phyloP scores from a whole-genome alignment of 2,888 invertebrate species.

The Periphyllus acericola region DNA sequence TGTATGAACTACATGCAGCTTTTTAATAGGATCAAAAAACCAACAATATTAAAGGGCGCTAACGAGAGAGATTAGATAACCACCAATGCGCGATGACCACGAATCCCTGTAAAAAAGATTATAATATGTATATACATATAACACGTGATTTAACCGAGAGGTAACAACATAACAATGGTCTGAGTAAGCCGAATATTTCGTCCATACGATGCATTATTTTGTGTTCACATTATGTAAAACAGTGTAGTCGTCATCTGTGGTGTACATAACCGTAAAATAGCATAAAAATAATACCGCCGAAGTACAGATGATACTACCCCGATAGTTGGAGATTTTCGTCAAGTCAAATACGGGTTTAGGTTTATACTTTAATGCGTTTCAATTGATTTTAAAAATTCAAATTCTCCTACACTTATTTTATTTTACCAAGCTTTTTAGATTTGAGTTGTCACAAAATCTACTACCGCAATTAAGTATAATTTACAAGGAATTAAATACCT shows the following conservation, averaged over 20 bases:
- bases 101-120: slow-evolving; percentile 24
- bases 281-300: background rate
- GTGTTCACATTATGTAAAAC: background rate
- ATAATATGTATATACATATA: background rate
- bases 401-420: background rate
- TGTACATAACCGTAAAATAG: too few species aligned
- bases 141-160: background rate
- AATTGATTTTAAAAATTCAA: background rate
- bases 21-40: slow-evolving; percentile 47
- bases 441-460: too few species aligned
- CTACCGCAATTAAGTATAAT: background rate
- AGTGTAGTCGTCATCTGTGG: background rate
- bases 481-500: background rate
- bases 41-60: slow-evolving; percentile 29
- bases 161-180: background rate
- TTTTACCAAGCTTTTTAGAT: background rate
- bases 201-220: background rate
- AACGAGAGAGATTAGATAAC: slow-evolving; percentile 36
- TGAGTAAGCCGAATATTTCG: background rate
- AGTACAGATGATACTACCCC: background rate
- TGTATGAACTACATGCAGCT: background rate
- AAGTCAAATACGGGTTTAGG: background rate
- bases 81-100: slow-evolving; percentile 14
- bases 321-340: background rate
- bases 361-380: background rate